Evolutionary conservation across 2,888 invertebrate genomes (phyloP).

Genomic region (Synergus gifuensis): DNA sequence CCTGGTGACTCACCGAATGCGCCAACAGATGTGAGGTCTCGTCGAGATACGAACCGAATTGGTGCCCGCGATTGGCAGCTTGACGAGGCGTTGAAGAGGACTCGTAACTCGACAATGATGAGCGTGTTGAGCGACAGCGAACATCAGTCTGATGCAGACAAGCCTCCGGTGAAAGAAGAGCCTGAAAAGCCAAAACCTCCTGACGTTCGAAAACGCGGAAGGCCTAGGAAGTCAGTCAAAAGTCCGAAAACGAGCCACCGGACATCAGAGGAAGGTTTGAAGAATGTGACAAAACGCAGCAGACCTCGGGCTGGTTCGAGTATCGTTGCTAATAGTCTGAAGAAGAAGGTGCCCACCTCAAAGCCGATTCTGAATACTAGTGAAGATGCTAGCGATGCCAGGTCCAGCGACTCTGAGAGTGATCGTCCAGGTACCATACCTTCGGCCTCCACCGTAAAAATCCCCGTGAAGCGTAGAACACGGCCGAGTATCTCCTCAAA

Average conservation of each 20-base stretch:
- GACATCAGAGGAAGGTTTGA: conserved; percentile 61
- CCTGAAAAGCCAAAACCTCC: conserved; percentile 73
- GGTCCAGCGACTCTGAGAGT: conserved; percentile 76
- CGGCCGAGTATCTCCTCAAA: conserved; percentile 63
- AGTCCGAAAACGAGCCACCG: conserved; percentile 67
- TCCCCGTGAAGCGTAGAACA: conserved; percentile 8
- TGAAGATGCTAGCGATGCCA: conserved; percentile 74
- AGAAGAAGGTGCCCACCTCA: conserved; percentile 78
- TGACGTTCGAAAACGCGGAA: conserved; percentile 77
- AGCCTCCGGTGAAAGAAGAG: conserved; percentile 66
- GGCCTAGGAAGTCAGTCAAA: conserved; percentile 79
- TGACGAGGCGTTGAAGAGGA: conserved; percentile 75
- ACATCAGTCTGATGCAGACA: conserved; percentile 72
- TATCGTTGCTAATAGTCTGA: conserved; percentile 57
- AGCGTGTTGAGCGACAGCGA: conserved; percentile 75
- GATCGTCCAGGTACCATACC: conserved; percentile 54
- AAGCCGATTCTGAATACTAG: conserved; percentile 73
- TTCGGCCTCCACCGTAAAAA: conserved; percentile 11
- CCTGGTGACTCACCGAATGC: conserved; percentile 48
- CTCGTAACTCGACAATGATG: conserved; percentile 77
- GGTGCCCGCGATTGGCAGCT: conserved; percentile 71
- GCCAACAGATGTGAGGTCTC: conserved; percentile 31
- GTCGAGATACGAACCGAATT: conserved; percentile 55
- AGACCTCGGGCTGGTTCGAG: conserved; percentile 45
- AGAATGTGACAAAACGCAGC: conserved; percentile 53